Base-by-base conservation (phyloP, 1,140 invertebrate species). In the Araneus ventricosus region DNA sequence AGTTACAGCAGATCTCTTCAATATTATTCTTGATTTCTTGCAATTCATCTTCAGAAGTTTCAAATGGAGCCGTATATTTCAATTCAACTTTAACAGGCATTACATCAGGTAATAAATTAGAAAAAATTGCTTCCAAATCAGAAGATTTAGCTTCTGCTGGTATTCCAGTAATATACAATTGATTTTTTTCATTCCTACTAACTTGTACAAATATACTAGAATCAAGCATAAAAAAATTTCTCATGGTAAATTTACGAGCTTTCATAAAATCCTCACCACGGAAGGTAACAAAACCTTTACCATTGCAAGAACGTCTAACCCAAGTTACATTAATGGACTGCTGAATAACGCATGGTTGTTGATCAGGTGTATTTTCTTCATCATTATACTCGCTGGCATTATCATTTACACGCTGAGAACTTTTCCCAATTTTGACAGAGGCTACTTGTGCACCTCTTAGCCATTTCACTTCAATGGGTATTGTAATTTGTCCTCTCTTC, bases 281-380 rank as follows among this genome's bases (percentile, higher is more conserved):
- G 4, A 88, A 88, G 4, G 39, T 89, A 7, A 85, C 79, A 52
- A 34, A 82, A 63, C 63, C 86, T n/a, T 24, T 39, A 8, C 87
- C 92, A 67, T 34, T 63, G 20, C 92, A 93, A n/a, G 22, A 8
- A 24, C 92, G 70, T 52, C 92, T 63, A 7, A 67, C 67, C 86
- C 86, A 93, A 45, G 39, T 93, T 57, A 93, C 27, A 84, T 89
- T 80, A 37, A 93, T 84, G 52, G 37, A 88, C 27, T 88, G n/a
- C 39, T 88, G 67, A 39, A 93, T 39, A 59, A 41, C 7, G 45
- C 22, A 82, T 4, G 84, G 61, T 22, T 20, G 8, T 3, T 79
- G 45, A 30, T 92, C 75, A 61, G 84, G 14, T 14, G 85, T 27
- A 37, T 39, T 57, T 70, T 92, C 90, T 57, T 37, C 41, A 52